Evolutionary conservation across 2,888 invertebrate genomes (phyloP).

Genomic region (Luperina testacea): DNA sequence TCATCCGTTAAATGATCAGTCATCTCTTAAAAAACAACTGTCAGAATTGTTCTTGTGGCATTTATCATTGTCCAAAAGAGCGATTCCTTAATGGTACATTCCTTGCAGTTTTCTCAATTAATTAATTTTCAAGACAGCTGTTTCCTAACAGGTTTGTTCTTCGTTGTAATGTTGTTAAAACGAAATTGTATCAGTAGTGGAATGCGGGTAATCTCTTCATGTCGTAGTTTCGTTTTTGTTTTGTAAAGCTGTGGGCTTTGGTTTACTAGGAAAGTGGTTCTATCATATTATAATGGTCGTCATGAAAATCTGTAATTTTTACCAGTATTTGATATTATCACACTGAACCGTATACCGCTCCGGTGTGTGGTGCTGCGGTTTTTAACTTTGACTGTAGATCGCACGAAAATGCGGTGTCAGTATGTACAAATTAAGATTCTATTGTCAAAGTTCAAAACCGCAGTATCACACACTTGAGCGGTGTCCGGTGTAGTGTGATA

Average conservation of each 20-base stretch:
- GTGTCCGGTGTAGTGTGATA: neutral
- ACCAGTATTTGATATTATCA: neutral
- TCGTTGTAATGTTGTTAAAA: constrained; percentile 29
- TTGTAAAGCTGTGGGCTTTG: neutral
- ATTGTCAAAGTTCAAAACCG: neutral
- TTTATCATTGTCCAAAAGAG: constrained; percentile 57
- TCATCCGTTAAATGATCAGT: constrained; percentile 3
- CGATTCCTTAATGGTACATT: constrained; percentile 48
- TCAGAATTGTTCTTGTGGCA: constrained; percentile 34
- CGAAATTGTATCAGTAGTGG: constrained; percentile 17
- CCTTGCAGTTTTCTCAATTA: constrained; percentile 52
- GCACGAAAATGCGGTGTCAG: neutral
- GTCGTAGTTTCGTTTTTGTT: neutral
- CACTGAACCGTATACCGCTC: neutral
- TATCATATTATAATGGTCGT: neutral
- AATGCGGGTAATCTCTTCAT: constrained; percentile 38
- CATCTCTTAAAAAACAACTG: neutral
- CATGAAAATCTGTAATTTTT: neutral
- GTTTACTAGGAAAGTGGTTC: neutral
- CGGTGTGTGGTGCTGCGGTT: neutral
- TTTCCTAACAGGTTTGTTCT: constrained; percentile 29
- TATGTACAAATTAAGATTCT: neutral
- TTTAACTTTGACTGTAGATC: neutral
- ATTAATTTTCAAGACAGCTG: constrained; percentile 49
- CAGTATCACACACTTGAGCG: neutral